Percentiles rank a stretch among this genome's conserved stretches.
phyloP scores from a whole-genome alignment of 2,888 invertebrate genomes.

The Phorcus lineatus region DNA sequence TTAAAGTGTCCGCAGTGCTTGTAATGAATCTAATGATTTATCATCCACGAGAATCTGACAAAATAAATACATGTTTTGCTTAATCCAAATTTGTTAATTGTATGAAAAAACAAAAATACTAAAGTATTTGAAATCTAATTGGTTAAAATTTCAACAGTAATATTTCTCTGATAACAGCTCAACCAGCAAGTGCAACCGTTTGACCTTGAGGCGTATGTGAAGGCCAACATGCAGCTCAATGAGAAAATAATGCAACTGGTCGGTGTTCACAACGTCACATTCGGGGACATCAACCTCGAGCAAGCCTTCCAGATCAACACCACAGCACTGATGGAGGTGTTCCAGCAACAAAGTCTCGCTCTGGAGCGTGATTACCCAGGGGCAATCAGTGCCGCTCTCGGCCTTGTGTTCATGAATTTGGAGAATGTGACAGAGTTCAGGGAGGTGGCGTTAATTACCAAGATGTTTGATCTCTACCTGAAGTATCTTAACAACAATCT shows the following conservation, averaged over 20 bases:
- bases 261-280: slow-evolving; percentile 34
- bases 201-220: slow-evolving; percentile 26
- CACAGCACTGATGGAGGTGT: slow-evolving; percentile 15
- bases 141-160: too few relatives aligned
- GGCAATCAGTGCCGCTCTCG: background rate
- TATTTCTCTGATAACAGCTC: background rate
- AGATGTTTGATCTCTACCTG: background rate
- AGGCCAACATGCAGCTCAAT: slow-evolving; percentile 14
- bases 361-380: background rate
- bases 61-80: too few relatives aligned
- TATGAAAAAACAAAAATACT: too few relatives aligned
- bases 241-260: slow-evolving; percentile 30
- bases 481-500: slow-evolving; percentile 4
- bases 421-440: slow-evolving; percentile 5
- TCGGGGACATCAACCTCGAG: slow-evolving; percentile 36
- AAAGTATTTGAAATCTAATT: too few relatives aligned
- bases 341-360: background rate
- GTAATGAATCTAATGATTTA: too few relatives aligned
- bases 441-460: background rate
- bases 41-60: too few relatives aligned
- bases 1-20: too few relatives aligned
- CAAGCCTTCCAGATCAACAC: slow-evolving; percentile 33
- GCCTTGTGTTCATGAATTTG: background rate
- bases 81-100: too few relatives aligned
- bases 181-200: slow-evolving; percentile 13